Conservation (phyloP, 92 coral and sea anemone genomes). For the Epizoanthus ramosus region DNA sequence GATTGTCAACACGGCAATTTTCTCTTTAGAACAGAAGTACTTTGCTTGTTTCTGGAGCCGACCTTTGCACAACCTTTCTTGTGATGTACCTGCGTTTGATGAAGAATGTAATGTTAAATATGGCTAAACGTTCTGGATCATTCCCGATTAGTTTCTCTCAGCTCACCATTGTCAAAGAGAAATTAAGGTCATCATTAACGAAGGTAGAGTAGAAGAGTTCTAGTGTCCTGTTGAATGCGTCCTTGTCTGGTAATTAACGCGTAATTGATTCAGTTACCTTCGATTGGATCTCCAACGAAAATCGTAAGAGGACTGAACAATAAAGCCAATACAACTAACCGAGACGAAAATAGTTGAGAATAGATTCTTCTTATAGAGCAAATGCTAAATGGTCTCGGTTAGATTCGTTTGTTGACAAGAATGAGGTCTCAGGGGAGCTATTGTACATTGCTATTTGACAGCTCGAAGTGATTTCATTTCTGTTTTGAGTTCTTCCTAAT, state of each 20-base stretch:
- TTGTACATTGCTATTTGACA: background rate
- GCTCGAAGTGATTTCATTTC: background rate
- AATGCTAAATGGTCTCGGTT: background rate
- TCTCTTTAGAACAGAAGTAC: background rate
- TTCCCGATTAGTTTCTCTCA: background rate
- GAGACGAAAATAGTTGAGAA: background rate
- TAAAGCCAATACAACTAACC: background rate
- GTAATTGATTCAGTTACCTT: background rate
- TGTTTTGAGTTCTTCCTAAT: background rate
- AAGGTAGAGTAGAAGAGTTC: background rate
- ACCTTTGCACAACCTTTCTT: background rate
- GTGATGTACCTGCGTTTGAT: background rate
- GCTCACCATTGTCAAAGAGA: background rate
- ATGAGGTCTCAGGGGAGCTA: background rate
- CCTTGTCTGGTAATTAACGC: background rate
- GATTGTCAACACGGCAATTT: conserved; percentile 2
- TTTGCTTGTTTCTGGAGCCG: background rate
- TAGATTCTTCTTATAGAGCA: background rate
- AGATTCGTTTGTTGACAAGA: background rate
- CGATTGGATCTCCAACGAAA: background rate
- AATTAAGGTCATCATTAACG: background rate
- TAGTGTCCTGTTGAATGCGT: too few species aligned
- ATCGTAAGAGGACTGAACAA: background rate
- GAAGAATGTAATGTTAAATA: background rate
- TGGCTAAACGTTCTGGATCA: background rate